Conservation (phyloP, 2,797 vertebrate genomes). For the Chaunax sp. region DNA sequence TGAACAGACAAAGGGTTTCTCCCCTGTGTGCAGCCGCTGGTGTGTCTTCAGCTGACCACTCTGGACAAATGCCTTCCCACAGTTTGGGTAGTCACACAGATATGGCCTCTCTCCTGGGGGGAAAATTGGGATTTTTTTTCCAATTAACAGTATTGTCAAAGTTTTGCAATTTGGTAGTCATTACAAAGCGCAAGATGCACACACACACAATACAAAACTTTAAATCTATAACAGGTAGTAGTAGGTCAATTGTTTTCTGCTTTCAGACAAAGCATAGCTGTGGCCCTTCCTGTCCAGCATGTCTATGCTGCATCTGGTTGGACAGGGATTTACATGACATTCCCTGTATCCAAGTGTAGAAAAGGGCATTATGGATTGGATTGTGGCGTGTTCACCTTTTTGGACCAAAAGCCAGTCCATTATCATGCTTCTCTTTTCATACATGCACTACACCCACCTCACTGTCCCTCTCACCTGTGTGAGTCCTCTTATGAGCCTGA, state of each 20-base stretch:
- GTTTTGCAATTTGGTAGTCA: neutral
- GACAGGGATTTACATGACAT: no score
- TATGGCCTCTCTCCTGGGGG: conserved; percentile 94
- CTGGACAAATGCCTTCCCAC: conserved; percentile 98
- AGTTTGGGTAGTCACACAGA: conserved; percentile 96
- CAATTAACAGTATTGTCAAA: neutral
- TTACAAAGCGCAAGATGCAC: no score
- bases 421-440: no score
- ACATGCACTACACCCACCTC: no score
- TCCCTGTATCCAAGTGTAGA: neutral
- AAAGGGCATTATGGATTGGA: neutral
- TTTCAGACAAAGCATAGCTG: no score
- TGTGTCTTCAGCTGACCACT: conserved; percentile 99
- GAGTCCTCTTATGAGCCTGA: conserved; percentile 97
- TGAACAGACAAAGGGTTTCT: conserved; percentile 98
- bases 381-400: no score
- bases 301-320: no score
- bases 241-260: no score
- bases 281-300: no score
- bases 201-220: neutral
- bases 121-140: neutral
- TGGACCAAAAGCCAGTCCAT: neutral
- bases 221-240: neutral
- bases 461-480: conserved; percentile 87
- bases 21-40: conserved; percentile 97